Conservation (phyloP, 2,888 invertebrate species). For the Sphecodes monilicornis region DNA sequence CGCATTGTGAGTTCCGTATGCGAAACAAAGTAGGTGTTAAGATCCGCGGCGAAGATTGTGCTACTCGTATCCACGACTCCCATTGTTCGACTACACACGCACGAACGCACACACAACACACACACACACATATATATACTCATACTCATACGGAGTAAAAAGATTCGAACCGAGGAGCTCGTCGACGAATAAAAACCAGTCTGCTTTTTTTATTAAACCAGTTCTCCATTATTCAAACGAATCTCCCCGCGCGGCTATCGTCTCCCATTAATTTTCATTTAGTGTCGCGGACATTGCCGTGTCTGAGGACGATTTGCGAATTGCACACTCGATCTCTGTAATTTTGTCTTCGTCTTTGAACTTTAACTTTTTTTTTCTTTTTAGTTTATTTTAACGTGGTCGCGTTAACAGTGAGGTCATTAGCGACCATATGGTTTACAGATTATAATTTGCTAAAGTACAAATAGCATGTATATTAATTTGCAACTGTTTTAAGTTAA, state of each 20-base stretch:
- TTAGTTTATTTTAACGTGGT: too few species aligned
- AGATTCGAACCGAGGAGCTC: background rate
- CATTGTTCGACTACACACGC: background rate
- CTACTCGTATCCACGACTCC: background rate
- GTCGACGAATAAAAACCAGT: background rate
- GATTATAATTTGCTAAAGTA: too few species aligned
- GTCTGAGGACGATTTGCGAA: background rate
- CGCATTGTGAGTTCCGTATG: constrained; percentile 22
- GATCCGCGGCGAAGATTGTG: constrained; percentile 33
- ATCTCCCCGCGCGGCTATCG: background rate
- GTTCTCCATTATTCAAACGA: background rate
- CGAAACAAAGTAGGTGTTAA: constrained; percentile 47
- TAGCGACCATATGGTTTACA: too few species aligned
- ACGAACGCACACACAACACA: background rate
- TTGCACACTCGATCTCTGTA: background rate
- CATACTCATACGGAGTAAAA: too few species aligned
- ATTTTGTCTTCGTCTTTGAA: background rate
- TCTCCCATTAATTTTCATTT: background rate
- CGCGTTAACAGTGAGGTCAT: too few species aligned
- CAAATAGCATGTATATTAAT: too few species aligned
- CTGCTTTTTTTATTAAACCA: background rate
- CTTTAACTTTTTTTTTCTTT: background rate
- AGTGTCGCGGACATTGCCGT: background rate
- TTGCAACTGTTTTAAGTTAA: too few species aligned
- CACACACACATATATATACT: too few species aligned